Evolutionary conservation across 2,113 vertebrate species (phyloP).

Genomic region (Salvelinus fontinalis): DNA sequence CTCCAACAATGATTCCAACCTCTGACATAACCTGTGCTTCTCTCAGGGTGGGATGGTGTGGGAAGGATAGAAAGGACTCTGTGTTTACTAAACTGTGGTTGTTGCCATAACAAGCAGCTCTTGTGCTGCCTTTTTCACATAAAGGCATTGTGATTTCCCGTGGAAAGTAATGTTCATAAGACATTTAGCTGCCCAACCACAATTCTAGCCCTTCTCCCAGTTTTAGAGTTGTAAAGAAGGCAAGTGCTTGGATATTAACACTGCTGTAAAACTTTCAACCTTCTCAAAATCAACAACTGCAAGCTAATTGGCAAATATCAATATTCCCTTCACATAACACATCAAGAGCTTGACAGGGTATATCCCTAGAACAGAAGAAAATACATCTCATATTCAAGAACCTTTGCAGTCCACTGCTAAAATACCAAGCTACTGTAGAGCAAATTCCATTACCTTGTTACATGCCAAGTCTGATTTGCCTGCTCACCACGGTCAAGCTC

Average conservation of each 20-base stretch:
- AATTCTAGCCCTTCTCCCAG: slow-evolving; percentile 78
- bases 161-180: slow-evolving; percentile 61
- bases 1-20: slow-evolving; percentile 31
- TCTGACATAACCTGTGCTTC: slow-evolving; percentile 63
- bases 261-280: slow-evolving; percentile 41
- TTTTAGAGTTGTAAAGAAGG: slow-evolving; percentile 63
- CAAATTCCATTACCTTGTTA: slow-evolving; percentile 23
- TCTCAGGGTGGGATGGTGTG: slow-evolving; percentile 55
- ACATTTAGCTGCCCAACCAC: slow-evolving; percentile 80
- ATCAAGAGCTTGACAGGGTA: slow-evolving; percentile 33
- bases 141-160: slow-evolving; percentile 73
- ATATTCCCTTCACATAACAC: slow-evolving; percentile 65
- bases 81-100: slow-evolving; percentile 59
- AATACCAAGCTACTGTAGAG: slow-evolving; percentile 55
- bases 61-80: slow-evolving; percentile 48
- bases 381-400: slow-evolving; percentile 53
- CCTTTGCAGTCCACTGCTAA: slow-evolving; percentile 64
- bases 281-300: slow-evolving; percentile 44
- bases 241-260: slow-evolving; percentile 53
- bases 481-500: slow-evolving; percentile 23
- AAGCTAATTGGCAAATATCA: slow-evolving; percentile 30
- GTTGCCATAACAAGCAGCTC: slow-evolving; percentile 63
- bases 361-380: slow-evolving; percentile 30
- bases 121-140: slow-evolving; percentile 52
- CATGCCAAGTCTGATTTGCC: slow-evolving; percentile 59